Conservation (phyloP, 1,140 invertebrate species). For the Saccostrea cuccullata region DNA sequence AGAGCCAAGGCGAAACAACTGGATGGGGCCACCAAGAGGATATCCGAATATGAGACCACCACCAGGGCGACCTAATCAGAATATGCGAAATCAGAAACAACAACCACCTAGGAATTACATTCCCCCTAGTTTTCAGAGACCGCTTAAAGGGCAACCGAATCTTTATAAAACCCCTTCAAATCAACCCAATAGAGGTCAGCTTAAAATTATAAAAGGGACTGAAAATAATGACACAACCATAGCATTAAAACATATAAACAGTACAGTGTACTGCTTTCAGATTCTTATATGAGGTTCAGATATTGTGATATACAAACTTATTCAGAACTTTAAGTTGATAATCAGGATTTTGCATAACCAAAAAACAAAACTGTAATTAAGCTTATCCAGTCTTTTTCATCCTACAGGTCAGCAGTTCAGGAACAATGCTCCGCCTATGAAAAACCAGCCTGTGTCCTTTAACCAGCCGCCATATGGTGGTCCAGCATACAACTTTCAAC, state of each 20-base stretch:
- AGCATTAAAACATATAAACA: too few relatives aligned
- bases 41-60: constrained; percentile 17
- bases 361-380: too few relatives aligned
- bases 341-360: too few relatives aligned
- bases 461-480: constrained; percentile 30
- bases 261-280: too few relatives aligned
- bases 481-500: constrained; percentile 34
- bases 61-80: neutral
- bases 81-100: neutral
- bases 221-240: too few relatives aligned
- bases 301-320: too few relatives aligned
- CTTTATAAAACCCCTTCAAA: neutral
- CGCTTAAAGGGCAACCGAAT: constrained; percentile 18
- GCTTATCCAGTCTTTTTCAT: too few relatives aligned
- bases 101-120: constrained; percentile 27
- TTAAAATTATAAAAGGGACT: neutral
- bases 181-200: constrained; percentile 11
- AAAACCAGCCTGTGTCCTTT: constrained; percentile 6
- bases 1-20: constrained; percentile 20
- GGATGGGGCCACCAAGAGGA: neutral
- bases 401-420: neutral
- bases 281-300: too few relatives aligned
- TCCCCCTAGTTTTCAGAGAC: constrained; percentile 15
- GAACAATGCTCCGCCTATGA: neutral
- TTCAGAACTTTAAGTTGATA: too few relatives aligned